Percentiles rank a stretch among this genome's conserved stretches.
phyloP scores from a whole-genome alignment of 1,140 invertebrate species.

The Drosophila fuyamai region DNA sequence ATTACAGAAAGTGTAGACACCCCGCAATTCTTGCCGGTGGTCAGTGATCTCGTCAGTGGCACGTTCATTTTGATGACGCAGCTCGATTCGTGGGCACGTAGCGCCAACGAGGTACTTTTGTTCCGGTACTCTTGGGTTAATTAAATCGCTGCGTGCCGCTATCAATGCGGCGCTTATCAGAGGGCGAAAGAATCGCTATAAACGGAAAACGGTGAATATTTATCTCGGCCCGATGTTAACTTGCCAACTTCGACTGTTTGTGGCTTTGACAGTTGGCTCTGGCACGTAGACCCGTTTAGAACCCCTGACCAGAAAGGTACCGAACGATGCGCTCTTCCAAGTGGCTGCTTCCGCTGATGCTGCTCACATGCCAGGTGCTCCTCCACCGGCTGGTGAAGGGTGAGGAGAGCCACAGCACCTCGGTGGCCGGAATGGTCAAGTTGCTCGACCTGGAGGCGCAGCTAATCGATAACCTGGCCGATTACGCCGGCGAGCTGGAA shows the following conservation, averaged over 20 bases:
- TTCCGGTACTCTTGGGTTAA: constrained; percentile 38
- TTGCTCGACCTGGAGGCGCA: constrained; percentile 93
- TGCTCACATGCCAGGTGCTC: not conserved
- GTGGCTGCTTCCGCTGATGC: constrained; percentile 19
- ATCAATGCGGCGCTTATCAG: constrained; percentile 46
- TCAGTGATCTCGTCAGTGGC: constrained; percentile 24
- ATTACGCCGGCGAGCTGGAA: constrained; percentile 88
- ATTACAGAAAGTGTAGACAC: constrained; percentile 3
- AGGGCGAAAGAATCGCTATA: constrained; percentile 12
- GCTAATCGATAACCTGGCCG: constrained; percentile 92
- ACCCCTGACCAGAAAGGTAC: constrained; percentile 13
- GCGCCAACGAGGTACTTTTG: constrained; percentile 1
- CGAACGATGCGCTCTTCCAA: constrained; percentile 30
- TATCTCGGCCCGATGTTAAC: constrained; percentile 59
- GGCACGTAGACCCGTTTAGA: constrained; percentile 42
- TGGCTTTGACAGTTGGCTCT: constrained; percentile 42
- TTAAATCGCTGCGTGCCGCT: constrained; percentile 44
- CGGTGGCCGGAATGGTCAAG: constrained; percentile 94
- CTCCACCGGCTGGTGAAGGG: not conserved
- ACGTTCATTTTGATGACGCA: constrained; percentile 35
- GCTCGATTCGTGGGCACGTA: constrained; percentile 16
- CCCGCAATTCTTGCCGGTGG: constrained; percentile 5
- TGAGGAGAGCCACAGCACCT: constrained; percentile 86
- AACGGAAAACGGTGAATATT: constrained; percentile 29
- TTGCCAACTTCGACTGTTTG: constrained; percentile 18